Base-by-base conservation (phyloP, 2,888 invertebrate genomes). In the Lathronympha strigana region DNA sequence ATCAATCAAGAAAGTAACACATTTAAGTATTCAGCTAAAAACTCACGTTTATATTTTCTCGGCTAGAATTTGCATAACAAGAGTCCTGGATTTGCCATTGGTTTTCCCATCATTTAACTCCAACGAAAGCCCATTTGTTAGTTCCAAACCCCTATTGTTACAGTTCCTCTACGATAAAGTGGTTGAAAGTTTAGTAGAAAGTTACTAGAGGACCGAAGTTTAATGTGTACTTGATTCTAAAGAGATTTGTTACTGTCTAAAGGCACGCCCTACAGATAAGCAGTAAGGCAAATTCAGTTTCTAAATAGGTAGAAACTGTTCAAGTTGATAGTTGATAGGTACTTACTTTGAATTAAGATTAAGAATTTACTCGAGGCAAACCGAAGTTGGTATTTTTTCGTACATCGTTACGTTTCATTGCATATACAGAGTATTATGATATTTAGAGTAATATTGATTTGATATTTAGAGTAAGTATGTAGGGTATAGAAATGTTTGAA, bases 41-140 rank as follows among this genome's bases (percentile, higher is more conserved):
- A 31, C 43, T 36, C 19, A 25, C 36, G 23, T 60, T 15, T 23
- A 23, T 81, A 71, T 74, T 76, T 68, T 69, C 71, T 69, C 75
- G 77, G 74, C 66, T 71, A 70, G 75, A 79, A 84, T 84, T 84
- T 78, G 71, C 82, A 80, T 82, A 79, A 82, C 80, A 82, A 81
- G 77, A 77, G 78, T 76, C 62, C 72, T 58, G 68, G 72, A 73
- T 72, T 71, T 73, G 67, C 73, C 72, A 67, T 68, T 58, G 70
- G 71, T 77, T 82, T 78, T 77, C 71, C 72, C 69, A 66, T 76
- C 77, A 78, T 84, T 84, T 80, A 78, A 79, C 78, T 74, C 73
- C 71, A 66, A 40, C 58, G 53, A 68, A 60, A 50, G 50, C 58
- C 51, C 66, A 54, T 66, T 61, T 61, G 66, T 66, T 61, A 60